These are phyloP conservation scores for Thera obeliscata DNA, from an alignment of 2,888 invertebrate species.

Conservation along the genomic window DNA sequence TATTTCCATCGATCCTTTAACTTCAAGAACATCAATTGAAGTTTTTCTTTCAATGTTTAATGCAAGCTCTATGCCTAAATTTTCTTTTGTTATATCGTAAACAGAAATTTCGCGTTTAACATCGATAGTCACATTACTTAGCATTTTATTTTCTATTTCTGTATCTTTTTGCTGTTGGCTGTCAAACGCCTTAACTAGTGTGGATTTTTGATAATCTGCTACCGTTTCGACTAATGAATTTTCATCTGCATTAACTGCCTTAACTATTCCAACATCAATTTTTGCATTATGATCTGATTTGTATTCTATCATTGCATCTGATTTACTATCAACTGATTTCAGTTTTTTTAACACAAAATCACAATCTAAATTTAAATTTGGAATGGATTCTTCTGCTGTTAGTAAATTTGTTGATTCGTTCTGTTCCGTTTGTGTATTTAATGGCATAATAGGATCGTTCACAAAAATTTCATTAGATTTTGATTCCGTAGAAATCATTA, in stretches of 20 bases:
- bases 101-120: slow-evolving; percentile 1
- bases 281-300: background rate
- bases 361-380: background rate
- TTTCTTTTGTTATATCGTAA: background rate
- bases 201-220: background rate
- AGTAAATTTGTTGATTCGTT: background rate
- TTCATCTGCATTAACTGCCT: background rate
- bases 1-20: slow-evolving; percentile 1
- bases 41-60: background rate
- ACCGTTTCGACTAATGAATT: background rate
- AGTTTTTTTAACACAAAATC: background rate
- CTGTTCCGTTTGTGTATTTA: background rate
- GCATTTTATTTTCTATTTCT: background rate
- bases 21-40: background rate
- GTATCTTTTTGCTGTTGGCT: background rate
- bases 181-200: background rate
- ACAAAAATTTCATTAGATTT: background rate
- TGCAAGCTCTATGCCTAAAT: background rate
- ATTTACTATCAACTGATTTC: background rate
- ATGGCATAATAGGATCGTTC: background rate
- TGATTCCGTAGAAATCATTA: background rate
- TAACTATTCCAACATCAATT: background rate
- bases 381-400: too few species aligned
- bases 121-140: slow-evolving; percentile 1
- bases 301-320: background rate